These are phyloP conservation scores for Hirundo rustica DNA, from an alignment of 2,797 vertebrate species.

Conservation along the genomic window DNA sequence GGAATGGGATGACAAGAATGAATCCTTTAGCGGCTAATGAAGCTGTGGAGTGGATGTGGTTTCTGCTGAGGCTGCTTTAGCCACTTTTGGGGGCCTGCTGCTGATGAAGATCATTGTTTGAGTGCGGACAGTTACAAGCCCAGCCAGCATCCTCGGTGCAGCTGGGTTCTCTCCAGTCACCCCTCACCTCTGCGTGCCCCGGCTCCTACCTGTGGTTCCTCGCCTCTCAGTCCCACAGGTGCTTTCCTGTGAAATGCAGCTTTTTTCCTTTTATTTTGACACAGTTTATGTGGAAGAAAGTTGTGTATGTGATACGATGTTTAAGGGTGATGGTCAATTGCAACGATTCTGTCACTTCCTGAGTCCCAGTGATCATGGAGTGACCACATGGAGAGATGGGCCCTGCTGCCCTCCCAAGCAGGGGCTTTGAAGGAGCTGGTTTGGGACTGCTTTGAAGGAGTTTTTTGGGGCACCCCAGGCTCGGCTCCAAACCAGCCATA, in stretches of 20 bases:
- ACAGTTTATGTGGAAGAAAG: not conserved
- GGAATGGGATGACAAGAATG: not conserved
- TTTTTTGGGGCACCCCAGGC: not conserved
- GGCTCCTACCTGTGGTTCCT: not conserved
- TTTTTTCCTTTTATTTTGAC: not conserved
- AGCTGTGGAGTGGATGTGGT: not conserved
- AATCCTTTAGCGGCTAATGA: not conserved
- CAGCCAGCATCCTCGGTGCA: not conserved
- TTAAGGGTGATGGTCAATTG: not conserved
- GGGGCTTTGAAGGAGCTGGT: not conserved
- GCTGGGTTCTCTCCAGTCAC: not conserved
- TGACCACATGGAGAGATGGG: not conserved
- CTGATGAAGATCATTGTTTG: not conserved
- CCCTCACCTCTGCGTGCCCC: not conserved
- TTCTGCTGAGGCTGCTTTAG: not conserved
- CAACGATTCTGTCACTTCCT: not conserved
- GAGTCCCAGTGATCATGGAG: rapidly evolving
- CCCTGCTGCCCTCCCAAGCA: not conserved
- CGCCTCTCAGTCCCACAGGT: not conserved
- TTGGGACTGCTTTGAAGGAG: not conserved
- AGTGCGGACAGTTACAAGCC: no score
- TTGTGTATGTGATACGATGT: not conserved
- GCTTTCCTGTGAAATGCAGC: not conserved
- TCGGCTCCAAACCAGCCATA: rapidly evolving
- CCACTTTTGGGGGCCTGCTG: not conserved